phyloP scores from a whole-genome alignment of 2,797 vertebrate species.

The Neoniphon sammara region DNA sequence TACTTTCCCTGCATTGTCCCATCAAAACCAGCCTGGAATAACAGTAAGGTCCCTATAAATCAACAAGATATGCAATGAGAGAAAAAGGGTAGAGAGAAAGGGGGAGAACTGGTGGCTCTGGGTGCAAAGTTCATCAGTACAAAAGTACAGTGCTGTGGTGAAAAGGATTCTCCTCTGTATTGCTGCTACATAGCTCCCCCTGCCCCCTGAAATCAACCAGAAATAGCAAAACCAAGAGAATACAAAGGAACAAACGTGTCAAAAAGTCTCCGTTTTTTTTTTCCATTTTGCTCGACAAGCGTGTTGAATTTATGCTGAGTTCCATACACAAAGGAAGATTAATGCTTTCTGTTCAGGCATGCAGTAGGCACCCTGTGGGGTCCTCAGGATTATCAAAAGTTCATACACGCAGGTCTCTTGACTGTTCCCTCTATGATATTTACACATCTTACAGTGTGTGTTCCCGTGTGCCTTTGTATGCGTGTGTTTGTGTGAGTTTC shows the following conservation, averaged over 20 bases:
- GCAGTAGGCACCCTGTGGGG: constrained; percentile 91
- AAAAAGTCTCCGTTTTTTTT: constrained; percentile 69
- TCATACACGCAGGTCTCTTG: constrained; percentile 84
- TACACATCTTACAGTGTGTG: constrained; percentile 88
- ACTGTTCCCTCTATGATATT: constrained; percentile 81
- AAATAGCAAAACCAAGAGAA: constrained; percentile 66
- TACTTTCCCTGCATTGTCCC: constrained; percentile 45
- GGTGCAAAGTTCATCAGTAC: constrained; percentile 85
- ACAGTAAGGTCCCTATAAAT: constrained; percentile 76
- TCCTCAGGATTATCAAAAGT: constrained; percentile 87
- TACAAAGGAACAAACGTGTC: constrained; percentile 69
- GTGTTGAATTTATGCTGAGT: constrained; percentile 77
- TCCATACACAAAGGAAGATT: constrained; percentile 85
- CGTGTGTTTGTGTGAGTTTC: constrained; percentile 49
- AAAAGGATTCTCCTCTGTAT: constrained; percentile 85
- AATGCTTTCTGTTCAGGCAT: constrained; percentile 90
- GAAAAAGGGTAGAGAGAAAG: constrained; percentile 59
- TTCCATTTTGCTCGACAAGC: constrained; percentile 74
- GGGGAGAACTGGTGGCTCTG: constrained; percentile 83
- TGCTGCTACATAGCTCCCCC: constrained; percentile 86
- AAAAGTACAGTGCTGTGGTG: constrained; percentile 88
- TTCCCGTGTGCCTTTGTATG: constrained; percentile 41
- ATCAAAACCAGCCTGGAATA: constrained; percentile 63
- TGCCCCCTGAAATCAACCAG: constrained; percentile 75
- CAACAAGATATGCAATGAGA: constrained; percentile 64